Evolutionary conservation across 2,113 vertebrate genomes (phyloP).

Genomic region (Callipepla californica): DNA sequence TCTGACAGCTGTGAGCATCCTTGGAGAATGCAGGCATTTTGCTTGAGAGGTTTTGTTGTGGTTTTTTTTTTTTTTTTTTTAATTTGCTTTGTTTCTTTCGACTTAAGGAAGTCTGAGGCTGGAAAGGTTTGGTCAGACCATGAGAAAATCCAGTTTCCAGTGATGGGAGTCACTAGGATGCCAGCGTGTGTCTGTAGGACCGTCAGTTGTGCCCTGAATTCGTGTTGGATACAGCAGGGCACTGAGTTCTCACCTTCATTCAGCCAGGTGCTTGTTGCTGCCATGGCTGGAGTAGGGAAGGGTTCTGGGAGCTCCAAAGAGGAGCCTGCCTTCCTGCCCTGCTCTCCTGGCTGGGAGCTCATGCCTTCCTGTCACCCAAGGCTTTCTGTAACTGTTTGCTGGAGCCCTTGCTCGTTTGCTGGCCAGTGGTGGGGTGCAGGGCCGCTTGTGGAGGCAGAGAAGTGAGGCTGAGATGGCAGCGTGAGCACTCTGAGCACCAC

Average conservation of each 20-base stretch:
- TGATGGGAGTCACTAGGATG: rapidly evolving
- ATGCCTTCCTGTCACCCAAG: rapidly evolving
- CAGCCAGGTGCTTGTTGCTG: neutral
- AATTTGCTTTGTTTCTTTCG: neutral
- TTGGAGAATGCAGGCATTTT: neutral
- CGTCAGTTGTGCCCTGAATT: neutral
- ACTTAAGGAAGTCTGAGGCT: neutral
- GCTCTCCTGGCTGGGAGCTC: neutral
- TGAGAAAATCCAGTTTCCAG: neutral
- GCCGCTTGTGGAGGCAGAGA: neutral
- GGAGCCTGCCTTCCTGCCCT: neutral
- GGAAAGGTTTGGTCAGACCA: neutral
- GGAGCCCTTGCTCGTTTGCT: neutral
- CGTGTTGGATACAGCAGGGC: neutral
- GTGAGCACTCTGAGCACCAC: neutral
- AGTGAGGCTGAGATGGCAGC: neutral
- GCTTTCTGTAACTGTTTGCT: neutral
- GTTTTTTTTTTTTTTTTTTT: neutral
- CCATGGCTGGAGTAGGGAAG: neutral
- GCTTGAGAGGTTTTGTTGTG: neutral
- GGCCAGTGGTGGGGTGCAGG: neutral
- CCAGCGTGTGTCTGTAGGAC: neutral
- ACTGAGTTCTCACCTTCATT: neutral
- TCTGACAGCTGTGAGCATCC: neutral
- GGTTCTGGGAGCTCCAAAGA: neutral